Conservation (phyloP, 2,797 vertebrate genomes). For the Pagetopsis macropterus region DNA sequence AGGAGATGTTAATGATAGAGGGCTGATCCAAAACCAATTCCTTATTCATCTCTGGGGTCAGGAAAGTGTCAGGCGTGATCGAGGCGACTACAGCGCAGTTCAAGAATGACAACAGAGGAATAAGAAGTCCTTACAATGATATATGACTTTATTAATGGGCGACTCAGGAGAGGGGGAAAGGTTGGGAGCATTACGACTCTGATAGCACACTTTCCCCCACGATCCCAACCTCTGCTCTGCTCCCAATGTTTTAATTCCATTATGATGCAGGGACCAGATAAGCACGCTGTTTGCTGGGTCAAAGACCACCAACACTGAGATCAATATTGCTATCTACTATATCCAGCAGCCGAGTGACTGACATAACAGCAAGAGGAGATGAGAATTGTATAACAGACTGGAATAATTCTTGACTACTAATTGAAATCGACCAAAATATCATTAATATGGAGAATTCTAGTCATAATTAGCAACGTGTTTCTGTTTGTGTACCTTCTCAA, state of each 20-base stretch:
- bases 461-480: not conserved
- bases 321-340: slow-evolving; percentile 53
- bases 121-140: slow-evolving; percentile 46
- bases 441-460: not conserved
- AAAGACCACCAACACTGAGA: slow-evolving; percentile 50
- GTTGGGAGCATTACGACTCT: slow-evolving; percentile 25
- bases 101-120: slow-evolving; percentile 39
- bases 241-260: slow-evolving; percentile 57
- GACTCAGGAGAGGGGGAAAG: slow-evolving; percentile 18
- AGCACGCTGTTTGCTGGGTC: slow-evolving; percentile 38
- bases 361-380: slow-evolving; percentile 24
- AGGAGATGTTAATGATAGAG: slow-evolving; percentile 45
- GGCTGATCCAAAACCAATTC: slow-evolving; percentile 45
- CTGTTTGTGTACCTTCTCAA: slow-evolving; percentile 12
- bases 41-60: slow-evolving; percentile 51
- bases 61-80: slow-evolving; percentile 35
- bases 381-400: slow-evolving; percentile 15
- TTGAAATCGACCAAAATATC: not conserved
- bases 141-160: slow-evolving; percentile 62
- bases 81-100: slow-evolving; percentile 12
- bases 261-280: slow-evolving; percentile 60
- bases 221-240: slow-evolving; percentile 11
- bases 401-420: slow-evolving; percentile 10
- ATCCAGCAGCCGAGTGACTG: slow-evolving; percentile 28
- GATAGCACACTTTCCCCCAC: not conserved